A percentile compares a stretch with the other conserved stretches of the same genome.
Conservation (phyloP, 2,113 vertebrate species). For the Ibidorhyncha struthersii region DNA sequence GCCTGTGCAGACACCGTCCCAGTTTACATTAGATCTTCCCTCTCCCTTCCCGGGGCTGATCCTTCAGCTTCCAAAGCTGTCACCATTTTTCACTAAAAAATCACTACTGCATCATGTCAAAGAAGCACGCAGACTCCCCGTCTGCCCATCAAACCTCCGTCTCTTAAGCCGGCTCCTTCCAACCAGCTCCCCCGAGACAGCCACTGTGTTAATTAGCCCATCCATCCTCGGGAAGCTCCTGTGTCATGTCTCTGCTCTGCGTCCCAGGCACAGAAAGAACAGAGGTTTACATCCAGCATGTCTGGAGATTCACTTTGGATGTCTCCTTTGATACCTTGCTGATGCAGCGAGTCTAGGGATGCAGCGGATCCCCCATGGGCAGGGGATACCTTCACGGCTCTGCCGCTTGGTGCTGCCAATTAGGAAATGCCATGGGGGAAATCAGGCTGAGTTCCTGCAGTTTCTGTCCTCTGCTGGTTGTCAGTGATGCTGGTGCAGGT, state of each 20-base stretch:
- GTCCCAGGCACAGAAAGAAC: fast-evolving
- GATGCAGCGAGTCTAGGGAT: fast-evolving
- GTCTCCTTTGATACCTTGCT: not conserved
- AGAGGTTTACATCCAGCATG: not conserved
- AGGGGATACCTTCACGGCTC: not conserved
- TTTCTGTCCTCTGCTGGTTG: not conserved
- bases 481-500: not conserved
- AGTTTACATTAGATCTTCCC: not conserved
- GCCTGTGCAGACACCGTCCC: fast-evolving
- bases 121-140: not conserved
- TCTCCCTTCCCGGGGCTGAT: not conserved
- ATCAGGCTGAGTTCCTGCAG: not conserved
- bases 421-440: not conserved
- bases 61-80: not conserved
- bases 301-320: not conserved
- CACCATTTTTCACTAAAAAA: not conserved
- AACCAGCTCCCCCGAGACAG: not conserved
- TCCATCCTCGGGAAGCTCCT: not conserved
- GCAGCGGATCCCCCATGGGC: fast-evolving
- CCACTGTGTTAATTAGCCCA: not conserved
- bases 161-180: not conserved
- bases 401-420: not conserved
- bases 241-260: not conserved
- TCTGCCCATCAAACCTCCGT: not conserved
- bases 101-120: not conserved